Evolutionary conservation across 2,888 invertebrate species (phyloP), one percentile per base, ranked within the genome.

Genomic region (Cephus nigrinus): DNA sequence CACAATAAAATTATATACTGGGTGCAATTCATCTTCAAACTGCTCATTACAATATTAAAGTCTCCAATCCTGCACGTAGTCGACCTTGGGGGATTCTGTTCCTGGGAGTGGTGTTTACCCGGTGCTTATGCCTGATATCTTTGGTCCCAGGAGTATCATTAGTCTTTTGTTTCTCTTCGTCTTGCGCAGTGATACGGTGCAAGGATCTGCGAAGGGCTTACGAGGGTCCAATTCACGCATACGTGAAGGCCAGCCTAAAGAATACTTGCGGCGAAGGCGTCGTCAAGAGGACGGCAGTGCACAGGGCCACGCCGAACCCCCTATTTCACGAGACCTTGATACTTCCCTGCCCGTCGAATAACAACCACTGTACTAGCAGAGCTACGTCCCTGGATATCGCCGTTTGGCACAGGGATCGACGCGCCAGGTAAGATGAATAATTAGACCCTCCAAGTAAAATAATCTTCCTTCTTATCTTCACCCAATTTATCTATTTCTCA

Each of bases 331-430:
- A 97, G 88, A 95, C 95, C 83, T 94, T 97, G 87, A 94, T 94
- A 85, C 93, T 97, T 84, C 95, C 95, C 90, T 95, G 76, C 92
- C 93, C 31, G 88, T 92, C 30, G 92, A 86, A 85, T 85, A 84
- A 87, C 85, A 85, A 85, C 79, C 88, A 89, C 85, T 89, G 85
- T 76, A 84, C 84, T 81, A 84, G 82, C 77, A 84, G 82, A 76
- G 92, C 93, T 75, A 94, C 94, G 86, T 93, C 94, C 90, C 93
- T 96, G 73, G 94, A 96, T 86, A 93, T 97, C 85, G 96, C 97
- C 73, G 96, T 97, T 73, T 97, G 97, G 97, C 97, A 97, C 90
- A 93, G 97, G 84, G 96, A 97, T 92, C 94, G 96, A 85, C 95
- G 94, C 84, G 94, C 95, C 90, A 95, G 96, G 97, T 97, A 93